Base-by-base conservation (phyloP, 1,140 invertebrate species). In the Aleiodes sp. region DNA sequence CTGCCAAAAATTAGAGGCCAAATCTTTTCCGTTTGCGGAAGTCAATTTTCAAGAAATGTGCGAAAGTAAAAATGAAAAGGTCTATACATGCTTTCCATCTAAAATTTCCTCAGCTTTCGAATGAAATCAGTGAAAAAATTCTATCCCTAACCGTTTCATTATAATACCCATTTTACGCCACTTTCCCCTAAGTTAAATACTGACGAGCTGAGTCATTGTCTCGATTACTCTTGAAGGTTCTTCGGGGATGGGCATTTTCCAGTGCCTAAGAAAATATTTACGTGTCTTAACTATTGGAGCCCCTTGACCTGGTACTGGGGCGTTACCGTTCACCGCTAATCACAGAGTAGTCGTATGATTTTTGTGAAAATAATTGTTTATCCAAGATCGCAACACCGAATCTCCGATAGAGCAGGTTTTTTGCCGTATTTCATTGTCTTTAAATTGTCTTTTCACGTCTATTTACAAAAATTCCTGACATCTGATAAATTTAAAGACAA, bases 251-350 rank as follows among this genome's bases (percentile, higher is more conserved):
- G 59, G 67, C 70, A 59, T 41, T 67, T 62, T 57, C 63, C 57
- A 24, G 21, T 33, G 26, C 76, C 76, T 78, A 78, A 78, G 73
- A 73, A 73, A 78, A 78, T 73, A 78, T 78, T 76, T 71, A 65
- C 60, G 52, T 46, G 70, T 43, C 43, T 46, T 37, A 35, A 31
- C 24, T 26, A 10, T 21, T 31, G n/a, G 46, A 16, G 19, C 16
- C 6, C 3, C 19, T 35, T 19, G n/a, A 35, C 29, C 16, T 61
- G 59, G 29, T 61, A 60, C n/a, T 9, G 1, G 52, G 68, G 68
- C 69, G 70, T 16, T 6, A 39, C 65, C 35, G n/a, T 26, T 35
- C 39, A 28, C 70, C 62, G 63, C 59, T 66, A 68, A 71, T 71
- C 64, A 71, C 65, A 71, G 60, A 52, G 41, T 10, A 21, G 28